Evolutionary conservation across 2,888 invertebrate genomes (phyloP).

Genomic region (Orthonevra nobilis): DNA sequence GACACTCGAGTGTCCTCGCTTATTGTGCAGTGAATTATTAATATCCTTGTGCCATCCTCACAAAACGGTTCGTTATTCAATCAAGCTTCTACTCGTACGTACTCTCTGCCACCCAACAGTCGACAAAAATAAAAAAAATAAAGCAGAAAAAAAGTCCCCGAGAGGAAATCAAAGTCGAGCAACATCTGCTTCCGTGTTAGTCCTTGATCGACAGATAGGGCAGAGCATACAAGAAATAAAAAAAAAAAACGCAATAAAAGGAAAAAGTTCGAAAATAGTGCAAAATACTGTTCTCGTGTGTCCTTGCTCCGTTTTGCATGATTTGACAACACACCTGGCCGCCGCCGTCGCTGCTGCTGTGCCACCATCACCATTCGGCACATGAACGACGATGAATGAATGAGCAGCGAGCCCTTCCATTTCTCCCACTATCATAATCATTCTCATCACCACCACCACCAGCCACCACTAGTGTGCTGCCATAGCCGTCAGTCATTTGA

Average conservation of each 20-base stretch:
- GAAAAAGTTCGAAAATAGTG: constrained; percentile 53
- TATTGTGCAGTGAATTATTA: constrained; percentile 62
- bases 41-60: constrained; percentile 21
- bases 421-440: constrained; percentile 50
- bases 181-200: constrained; percentile 67
- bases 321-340: constrained; percentile 68
- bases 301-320: constrained; percentile 69
- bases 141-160: constrained; percentile 38
- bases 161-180: constrained; percentile 70
- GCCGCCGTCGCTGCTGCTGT: neutral
- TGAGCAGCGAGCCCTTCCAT: constrained; percentile 46
- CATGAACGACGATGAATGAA: constrained; percentile 60
- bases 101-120: constrained; percentile 36
- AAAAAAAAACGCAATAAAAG: constrained; percentile 11
- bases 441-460: constrained; percentile 4
- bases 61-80: constrained; percentile 30
- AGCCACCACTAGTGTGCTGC: constrained; percentile 29
- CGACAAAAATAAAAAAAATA: constrained; percentile 38
- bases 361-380: constrained; percentile 30
- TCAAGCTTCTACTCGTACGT: too few species aligned
- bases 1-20: constrained; percentile 48
- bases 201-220: constrained; percentile 66
- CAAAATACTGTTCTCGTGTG: constrained; percentile 67
- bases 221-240: constrained; percentile 22
- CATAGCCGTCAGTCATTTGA: constrained; percentile 60